Evolutionary conservation across 2,113 vertebrate species (phyloP), one percentile per base, ranked within the genome.

Genomic region (Panurus biarmicus): DNA sequence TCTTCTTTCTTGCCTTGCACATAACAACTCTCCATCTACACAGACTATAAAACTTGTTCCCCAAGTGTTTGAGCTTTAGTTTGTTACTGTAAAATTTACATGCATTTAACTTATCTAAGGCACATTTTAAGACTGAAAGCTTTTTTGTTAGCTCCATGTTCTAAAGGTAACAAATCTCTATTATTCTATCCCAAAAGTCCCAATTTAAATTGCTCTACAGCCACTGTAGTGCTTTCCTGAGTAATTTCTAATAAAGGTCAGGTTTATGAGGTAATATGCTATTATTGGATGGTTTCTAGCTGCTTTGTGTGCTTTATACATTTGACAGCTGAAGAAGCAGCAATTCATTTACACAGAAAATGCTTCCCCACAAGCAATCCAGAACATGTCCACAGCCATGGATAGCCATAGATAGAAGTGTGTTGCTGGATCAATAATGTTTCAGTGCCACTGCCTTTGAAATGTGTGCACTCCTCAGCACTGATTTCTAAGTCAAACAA

Each of bases 341-440:
- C 56, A 79, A 64, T 94, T 96, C 35, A 95, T 97, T 97, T 96
- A 92, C 76, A 95, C 48, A 90, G 78, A 94, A 95, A 92, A 95
- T 85, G 66, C 80, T 95, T 97, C 66, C 48, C 40, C 61, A 22
- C 72, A 82, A 89, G 92, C 89, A 95, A 94, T 85, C n/a, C 51
- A 81, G 69, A 88, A 64, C 47, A 83, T 93, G 91, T 38, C 70
- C 24, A 61, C 40, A 86, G 85, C 79, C 65, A 83, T 75, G 78
- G 75, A 84, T 7, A 86, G 85, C 79, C 65, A 83, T 75, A 80
- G 75, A 84, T 7, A 94, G 83, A 93, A 91, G 62, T 31, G 67
- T 85, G 72, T 80, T 94, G 53, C 76, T 92, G 87, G 50, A 87
- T 35, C 33, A 11, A 81, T 89, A 92, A 71, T 36, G 48, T 72